Percentiles rank a stretch among this genome's conserved stretches.
phyloP scores from a whole-genome alignment of 2,113 vertebrate genomes.

The Procapra przewalskii region DNA sequence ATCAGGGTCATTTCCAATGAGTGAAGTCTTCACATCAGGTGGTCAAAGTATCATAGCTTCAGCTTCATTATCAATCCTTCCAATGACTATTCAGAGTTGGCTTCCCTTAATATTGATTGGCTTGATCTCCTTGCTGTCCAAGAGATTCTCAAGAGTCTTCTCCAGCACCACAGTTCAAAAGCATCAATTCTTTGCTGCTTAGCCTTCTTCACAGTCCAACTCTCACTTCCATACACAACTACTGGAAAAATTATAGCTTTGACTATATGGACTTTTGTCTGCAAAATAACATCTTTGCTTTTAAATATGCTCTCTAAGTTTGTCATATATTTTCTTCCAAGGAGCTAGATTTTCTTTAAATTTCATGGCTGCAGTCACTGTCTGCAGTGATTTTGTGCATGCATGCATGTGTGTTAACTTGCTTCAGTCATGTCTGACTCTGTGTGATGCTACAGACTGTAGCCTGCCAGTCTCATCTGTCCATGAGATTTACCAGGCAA shows the following conservation, averaged over 20 bases:
- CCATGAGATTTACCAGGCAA: background rate
- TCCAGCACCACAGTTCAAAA: background rate
- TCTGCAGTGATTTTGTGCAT: background rate
- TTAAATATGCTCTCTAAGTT: background rate
- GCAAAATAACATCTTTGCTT: background rate
- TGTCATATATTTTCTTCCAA: background rate
- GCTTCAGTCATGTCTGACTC: background rate
- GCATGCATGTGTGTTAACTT: background rate
- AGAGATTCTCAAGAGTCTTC: background rate
- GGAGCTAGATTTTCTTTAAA: background rate
- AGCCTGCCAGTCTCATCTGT: background rate
- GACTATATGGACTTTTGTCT: background rate
- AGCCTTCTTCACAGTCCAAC: background rate
- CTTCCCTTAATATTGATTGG: background rate
- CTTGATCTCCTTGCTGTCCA: background rate
- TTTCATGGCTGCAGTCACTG: background rate
- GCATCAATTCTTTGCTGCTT: background rate
- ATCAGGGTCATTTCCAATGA: background rate
- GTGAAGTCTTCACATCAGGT: background rate
- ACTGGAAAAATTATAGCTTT: background rate
- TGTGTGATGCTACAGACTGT: background rate
- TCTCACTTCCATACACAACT: background rate
- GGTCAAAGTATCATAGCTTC: background rate
- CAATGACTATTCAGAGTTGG: background rate
- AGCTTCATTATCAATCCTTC: background rate